Evolutionary conservation across 2,113 vertebrate species (phyloP).

Genomic region (Equus quagga): DNA sequence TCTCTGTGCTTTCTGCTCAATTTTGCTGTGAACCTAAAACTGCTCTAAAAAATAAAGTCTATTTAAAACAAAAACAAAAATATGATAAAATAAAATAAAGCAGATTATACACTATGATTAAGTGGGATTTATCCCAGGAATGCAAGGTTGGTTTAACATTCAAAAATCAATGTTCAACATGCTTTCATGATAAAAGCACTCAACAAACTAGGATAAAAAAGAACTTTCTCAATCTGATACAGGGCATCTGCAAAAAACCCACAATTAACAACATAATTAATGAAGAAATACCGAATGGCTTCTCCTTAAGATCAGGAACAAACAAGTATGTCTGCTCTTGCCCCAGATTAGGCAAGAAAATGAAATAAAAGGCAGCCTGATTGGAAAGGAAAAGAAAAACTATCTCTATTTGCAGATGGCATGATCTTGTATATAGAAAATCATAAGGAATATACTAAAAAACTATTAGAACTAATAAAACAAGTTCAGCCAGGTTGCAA

Average conservation of each 20-base stretch:
- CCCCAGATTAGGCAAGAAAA: not conserved
- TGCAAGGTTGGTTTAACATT: not conserved
- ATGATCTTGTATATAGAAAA: not conserved
- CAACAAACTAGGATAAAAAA: not conserved
- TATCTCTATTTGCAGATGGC: not conserved
- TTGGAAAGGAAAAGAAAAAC: not conserved
- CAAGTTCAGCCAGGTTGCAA: not conserved
- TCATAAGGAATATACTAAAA: not conserved
- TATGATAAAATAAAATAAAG: not conserved
- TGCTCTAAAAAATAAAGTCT: not conserved
- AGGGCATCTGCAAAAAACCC: not conserved
- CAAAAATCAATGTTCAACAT: not conserved
- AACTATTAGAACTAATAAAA: constrained; percentile 12
- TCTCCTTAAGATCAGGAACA: not conserved
- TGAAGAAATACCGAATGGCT: not conserved
- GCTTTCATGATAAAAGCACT: not conserved
- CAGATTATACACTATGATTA: not conserved
- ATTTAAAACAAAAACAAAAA: constrained; percentile 2
- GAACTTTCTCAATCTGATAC: not conserved
- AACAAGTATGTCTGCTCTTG: not conserved
- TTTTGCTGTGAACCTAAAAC: not conserved
- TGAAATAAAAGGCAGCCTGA: not conserved
- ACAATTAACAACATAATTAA: not conserved
- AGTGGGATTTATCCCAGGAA: not conserved
- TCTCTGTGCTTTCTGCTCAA: not conserved